Percentiles rank a stretch among this genome's conserved stretches.
phyloP scores from a whole-genome alignment of 2,113 vertebrate genomes.

The Gnathonemus echidnorhynchus region DNA sequence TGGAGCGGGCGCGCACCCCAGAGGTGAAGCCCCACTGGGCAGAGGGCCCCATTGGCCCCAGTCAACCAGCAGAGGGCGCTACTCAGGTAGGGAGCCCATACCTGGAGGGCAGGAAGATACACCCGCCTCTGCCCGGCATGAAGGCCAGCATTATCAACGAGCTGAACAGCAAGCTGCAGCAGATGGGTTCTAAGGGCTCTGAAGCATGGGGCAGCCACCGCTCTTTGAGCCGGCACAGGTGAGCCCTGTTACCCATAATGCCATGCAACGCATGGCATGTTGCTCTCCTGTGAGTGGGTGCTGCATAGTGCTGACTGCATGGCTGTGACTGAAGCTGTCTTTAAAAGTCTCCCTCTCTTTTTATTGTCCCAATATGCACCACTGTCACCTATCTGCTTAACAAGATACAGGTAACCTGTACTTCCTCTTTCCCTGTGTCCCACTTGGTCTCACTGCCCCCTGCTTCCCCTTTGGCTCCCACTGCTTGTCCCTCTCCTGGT shows the following conservation, averaged over 20 bases:
- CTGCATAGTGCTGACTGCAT: background rate
- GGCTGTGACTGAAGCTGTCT: slow-evolving; percentile 21
- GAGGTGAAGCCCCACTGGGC: slow-evolving; percentile 64
- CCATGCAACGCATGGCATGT: slow-evolving; percentile 6
- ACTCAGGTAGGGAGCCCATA: slow-evolving; percentile 37
- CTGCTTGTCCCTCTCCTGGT: slow-evolving; percentile 31
- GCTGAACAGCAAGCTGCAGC: slow-evolving; percentile 84
- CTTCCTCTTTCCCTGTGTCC: slow-evolving; percentile 11
- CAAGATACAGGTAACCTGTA: slow-evolving; percentile 56
- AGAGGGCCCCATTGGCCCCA: slow-evolving; percentile 35
- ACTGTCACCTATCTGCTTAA: slow-evolving; percentile 42
- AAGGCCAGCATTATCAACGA: slow-evolving; percentile 87
- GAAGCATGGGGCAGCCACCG: slow-evolving; percentile 64
- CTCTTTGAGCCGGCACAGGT: slow-evolving; percentile 70
- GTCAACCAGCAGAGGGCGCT: slow-evolving; percentile 44
- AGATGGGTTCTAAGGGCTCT: slow-evolving; percentile 62
- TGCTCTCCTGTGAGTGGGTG: background rate
- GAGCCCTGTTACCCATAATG: slow-evolving; percentile 20
- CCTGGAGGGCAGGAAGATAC: slow-evolving; percentile 60
- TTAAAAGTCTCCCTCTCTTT: slow-evolving; percentile 48
- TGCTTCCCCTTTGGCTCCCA: background rate
- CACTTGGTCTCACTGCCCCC: slow-evolving; percentile 37
- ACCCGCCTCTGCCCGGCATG: slow-evolving; percentile 69
- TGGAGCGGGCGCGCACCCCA: slow-evolving; percentile 59
- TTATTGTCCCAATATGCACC: slow-evolving; percentile 43